phyloP scores from a whole-genome alignment of 2,797 vertebrate species.

The Xiphorhynchus erythropygius region DNA sequence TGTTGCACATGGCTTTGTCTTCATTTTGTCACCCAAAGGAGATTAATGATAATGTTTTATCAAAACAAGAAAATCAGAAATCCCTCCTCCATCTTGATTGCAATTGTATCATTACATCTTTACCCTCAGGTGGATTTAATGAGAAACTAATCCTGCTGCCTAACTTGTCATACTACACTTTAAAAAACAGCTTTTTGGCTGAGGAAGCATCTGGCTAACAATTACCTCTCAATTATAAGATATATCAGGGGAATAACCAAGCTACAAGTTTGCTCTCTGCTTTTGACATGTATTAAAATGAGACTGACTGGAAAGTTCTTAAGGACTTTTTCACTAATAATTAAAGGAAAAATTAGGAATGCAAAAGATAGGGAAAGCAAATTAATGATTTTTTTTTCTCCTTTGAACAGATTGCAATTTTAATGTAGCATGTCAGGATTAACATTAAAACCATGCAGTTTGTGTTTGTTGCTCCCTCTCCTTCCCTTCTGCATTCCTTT shows the following conservation, averaged over 20 bases:
- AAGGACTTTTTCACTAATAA: background rate
- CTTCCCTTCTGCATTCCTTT: background rate
- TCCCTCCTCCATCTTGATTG: background rate
- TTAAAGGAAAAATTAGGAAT: constrained; percentile 2
- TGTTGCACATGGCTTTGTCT: background rate
- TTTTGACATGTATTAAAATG: background rate
- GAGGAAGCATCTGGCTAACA: constrained; percentile 14
- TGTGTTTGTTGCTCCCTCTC: background rate
- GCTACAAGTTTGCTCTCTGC: constrained; percentile 3
- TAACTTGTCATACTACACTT: background rate
- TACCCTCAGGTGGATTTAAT: constrained; percentile 3
- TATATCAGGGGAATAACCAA: background rate
- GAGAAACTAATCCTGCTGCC: constrained; percentile 29
- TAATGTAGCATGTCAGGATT: background rate
- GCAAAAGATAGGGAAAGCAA: background rate
- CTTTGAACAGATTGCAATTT: constrained; percentile 36
- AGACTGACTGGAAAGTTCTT: background rate
- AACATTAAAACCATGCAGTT: background rate
- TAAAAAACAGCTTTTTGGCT: background rate
- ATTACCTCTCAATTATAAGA: constrained; percentile 22
- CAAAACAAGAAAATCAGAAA: background rate
- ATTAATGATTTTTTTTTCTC: background rate
- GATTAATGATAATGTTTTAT: background rate
- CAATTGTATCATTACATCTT: background rate
- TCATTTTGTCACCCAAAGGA: constrained; percentile 13